These are phyloP conservation scores for Eupleurogrammus muticus DNA, from an alignment of 2,797 vertebrate species.

Conservation along the genomic window DNA sequence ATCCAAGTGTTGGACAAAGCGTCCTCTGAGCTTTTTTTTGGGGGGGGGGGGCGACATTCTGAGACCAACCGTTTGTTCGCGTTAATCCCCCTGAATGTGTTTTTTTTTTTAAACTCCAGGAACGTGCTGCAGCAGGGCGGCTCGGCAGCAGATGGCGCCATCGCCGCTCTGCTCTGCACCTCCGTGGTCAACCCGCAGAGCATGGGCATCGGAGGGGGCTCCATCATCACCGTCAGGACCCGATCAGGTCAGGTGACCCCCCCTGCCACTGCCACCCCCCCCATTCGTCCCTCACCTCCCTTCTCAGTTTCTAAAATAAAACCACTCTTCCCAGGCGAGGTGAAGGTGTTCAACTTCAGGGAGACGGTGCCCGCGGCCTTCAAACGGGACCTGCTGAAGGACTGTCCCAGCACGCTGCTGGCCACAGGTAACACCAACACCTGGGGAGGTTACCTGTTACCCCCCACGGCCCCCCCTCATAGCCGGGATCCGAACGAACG, in stretches of 20 bases:
- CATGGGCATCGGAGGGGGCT: slow-evolving; percentile 93
- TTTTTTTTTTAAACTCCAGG: slow-evolving; percentile 82
- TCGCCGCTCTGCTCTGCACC: slow-evolving; percentile 93
- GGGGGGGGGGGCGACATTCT: background rate
- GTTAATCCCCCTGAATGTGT: slow-evolving; percentile 27
- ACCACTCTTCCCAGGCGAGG: slow-evolving; percentile 68
- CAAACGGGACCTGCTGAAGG: slow-evolving; percentile 57
- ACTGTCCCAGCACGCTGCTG: slow-evolving; percentile 51
- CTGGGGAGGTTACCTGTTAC: no score
- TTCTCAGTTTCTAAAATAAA: no score
- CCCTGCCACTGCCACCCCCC: no score
- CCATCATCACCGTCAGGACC: slow-evolving; percentile 90
- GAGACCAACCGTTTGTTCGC: background rate
- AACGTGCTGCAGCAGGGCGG: slow-evolving; percentile 87
- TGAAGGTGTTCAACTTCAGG: slow-evolving; percentile 83
- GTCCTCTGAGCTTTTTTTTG: background rate
- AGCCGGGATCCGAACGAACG: no score
- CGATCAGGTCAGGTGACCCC: slow-evolving; percentile 86
- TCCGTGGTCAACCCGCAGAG: slow-evolving; percentile 94
- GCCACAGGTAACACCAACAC: no score
- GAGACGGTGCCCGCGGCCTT: slow-evolving; percentile 77
- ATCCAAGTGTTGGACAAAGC: no score
- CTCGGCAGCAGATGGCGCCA: slow-evolving; percentile 92
- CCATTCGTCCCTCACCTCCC: no score
- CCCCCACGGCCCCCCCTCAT: no score